Percentiles rank a stretch among this genome's conserved stretches.
Conservation (phyloP, 2,888 invertebrate genomes). For the Drosophila paranaensis region DNA sequence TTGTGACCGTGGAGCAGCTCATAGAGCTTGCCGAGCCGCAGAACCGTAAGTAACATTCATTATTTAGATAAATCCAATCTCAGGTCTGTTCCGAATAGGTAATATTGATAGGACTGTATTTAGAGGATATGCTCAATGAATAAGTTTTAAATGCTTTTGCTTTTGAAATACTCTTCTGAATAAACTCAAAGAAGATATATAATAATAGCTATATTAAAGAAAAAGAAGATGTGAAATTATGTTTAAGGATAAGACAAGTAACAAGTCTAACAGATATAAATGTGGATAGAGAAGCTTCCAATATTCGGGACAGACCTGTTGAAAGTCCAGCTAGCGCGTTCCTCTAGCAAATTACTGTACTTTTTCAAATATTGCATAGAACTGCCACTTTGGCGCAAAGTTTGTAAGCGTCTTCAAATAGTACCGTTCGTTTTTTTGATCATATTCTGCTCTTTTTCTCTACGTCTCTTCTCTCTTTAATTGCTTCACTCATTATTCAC, state of each 20-base stretch:
- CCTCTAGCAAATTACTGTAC: slow-evolving; percentile 17
- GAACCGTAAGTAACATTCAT: slow-evolving; percentile 88
- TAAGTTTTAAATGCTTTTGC: too few relatives aligned
- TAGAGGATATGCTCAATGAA: not conserved
- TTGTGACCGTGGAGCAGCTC: slow-evolving; percentile 90
- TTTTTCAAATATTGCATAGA: slow-evolving; percentile 33
- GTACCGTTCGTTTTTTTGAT: slow-evolving; percentile 32
- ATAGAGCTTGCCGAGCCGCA: slow-evolving; percentile 90
- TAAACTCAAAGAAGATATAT: not conserved
- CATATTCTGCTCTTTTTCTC: slow-evolving; percentile 56
- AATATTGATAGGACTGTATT: not conserved
- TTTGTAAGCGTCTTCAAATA: slow-evolving; percentile 44
- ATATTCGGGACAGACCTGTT: slow-evolving; percentile 31
- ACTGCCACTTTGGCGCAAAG: slow-evolving; percentile 33
- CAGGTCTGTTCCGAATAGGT: slow-evolving; percentile 24
- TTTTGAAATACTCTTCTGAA: not conserved
- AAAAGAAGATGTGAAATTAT: not conserved
- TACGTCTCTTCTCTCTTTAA: slow-evolving; percentile 69
- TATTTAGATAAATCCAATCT: not conserved
- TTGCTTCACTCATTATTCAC: slow-evolving; percentile 49
- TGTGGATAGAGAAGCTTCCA: not conserved
- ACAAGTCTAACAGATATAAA: not conserved
- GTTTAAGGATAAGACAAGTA: not conserved
- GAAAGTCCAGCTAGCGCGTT: slow-evolving; percentile 37
- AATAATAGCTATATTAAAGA: too few relatives aligned